Base-by-base conservation (phyloP, 1,140 invertebrate species). In the Apocrypta bakeri region DNA sequence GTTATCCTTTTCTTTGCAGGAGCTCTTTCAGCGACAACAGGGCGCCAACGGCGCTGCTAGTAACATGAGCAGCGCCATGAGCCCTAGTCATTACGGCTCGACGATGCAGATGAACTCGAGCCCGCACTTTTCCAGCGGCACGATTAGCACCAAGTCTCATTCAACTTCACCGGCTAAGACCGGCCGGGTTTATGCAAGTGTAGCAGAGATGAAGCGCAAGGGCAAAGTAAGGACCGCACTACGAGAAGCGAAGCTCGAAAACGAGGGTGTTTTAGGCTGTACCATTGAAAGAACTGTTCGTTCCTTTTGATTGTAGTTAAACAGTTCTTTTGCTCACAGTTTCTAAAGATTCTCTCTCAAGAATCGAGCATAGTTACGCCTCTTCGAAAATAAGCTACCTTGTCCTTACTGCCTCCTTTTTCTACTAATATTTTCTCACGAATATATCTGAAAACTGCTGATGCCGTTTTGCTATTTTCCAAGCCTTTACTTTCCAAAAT, bases 121-220 rank as follows among this genome's bases (percentile, higher is more conserved):
- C 61, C 95, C 95, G 37, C 94, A 95, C 81, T 96, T 96, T 93
- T 95, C 68, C 24, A 95, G 66, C 42, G 63, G 61, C 25, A 79
- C 71, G 14, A 66, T 68, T 61, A 83, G 61, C 40, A 93, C 92
- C 83, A 93, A 93, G 81, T 95, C 95, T 17, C 95, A 95, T 81
- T 93, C 93, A 14, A 92, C 93, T 80, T 95, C 95, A 14, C 94
- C 95, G 72, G 93, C 94, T 66, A 94, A 94, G 87, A 94, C 94
- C 33, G 90, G 91, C 73, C 93, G 95, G 86, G 97, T 98, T 31
- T 98, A 98, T 91, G 96, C 97, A 66, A 98, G 97, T 90, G 97
- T 98, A 72, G 97, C 97, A 0, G 97, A 98, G 91, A 98, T 98
- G 97, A 98, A 98, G 92, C 94, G 94, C 85, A 94, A 95, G 90